Evolutionary conservation across 2,797 vertebrate species (phyloP), one percentile per base, ranked within the genome.

Genomic region (Aulostomus chinensis): DNA sequence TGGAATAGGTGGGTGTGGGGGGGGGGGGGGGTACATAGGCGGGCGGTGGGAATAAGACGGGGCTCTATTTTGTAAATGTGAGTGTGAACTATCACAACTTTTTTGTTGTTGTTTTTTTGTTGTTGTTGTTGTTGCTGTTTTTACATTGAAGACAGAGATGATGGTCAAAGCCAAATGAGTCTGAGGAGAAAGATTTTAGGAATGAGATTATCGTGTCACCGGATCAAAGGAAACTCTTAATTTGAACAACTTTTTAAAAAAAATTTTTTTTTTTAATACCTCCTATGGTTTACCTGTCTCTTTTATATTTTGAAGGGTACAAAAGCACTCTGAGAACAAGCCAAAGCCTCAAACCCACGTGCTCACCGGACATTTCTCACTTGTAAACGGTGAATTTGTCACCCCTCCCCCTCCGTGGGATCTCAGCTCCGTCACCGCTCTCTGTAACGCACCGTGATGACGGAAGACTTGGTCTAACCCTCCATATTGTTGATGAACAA

Each of bases 271-370:
- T 47, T 60, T 68, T 76, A n/a, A n/a, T 71, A 75, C 74, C 50
- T 65, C 60, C 28, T 53, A n/a, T 51, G 35, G 25, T 55, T 60
- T 58, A n/a, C 46, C 25, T 58, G 40, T 65, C 26, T 38, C 29
- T 10, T 50, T 73, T 63, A n/a, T 56, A 40, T 65, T 73, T 73
- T 53, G 30, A 72, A 78, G 56, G 64, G 66, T 59, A 69, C 36
- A 40, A 50, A 69, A 74, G 38, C 66, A 73, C 68, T 78, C 66
- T 28, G 22, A 75, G 30, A 65, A 46, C 53, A 53, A 66, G 55
- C 33, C 16, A 45, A 37, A 38, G 54, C 46, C 56, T 71, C 13
- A 37, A n/a, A 26, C 52, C 39, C 24, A 41, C n/a, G n/a, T n/a
- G n/a, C n/a, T n/a, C n/a, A n/a, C n/a, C n/a, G n/a, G n/a, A n/a